A percentile compares a stretch with the other conserved stretches of the same genome.
These are phyloP conservation scores for Rhipidura dahli DNA, from an alignment of 2,113 vertebrate species.

Conservation along the genomic window DNA sequence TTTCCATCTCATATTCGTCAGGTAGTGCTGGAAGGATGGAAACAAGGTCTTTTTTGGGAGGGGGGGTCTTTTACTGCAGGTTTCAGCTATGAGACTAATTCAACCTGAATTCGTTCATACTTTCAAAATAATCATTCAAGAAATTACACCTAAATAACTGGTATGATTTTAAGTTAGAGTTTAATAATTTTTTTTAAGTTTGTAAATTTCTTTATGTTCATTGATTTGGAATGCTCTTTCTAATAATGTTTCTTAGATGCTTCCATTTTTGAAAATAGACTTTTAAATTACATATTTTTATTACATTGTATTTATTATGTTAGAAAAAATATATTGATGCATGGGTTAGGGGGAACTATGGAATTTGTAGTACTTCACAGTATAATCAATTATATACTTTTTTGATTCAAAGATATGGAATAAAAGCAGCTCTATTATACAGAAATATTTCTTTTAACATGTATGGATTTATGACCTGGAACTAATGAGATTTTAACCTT, in stretches of 20 bases:
- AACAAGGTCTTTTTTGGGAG: rapidly evolving
- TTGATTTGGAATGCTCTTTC: neutral
- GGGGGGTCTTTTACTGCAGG: neutral
- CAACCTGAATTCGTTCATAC: neutral
- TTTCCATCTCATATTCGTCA: neutral
- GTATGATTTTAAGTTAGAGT: neutral
- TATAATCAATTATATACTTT: neutral
- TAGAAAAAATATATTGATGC: neutral
- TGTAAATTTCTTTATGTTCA: neutral
- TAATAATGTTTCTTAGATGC: neutral
- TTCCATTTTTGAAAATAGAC: neutral
- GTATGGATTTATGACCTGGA: neutral
- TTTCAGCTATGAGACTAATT: neutral
- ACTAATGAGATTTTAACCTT: neutral
- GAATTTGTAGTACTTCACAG: neutral
- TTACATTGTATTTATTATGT: neutral
- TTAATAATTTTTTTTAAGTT: neutral
- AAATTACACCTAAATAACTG: neutral
- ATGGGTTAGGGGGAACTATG: neutral
- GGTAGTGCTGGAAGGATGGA: neutral
- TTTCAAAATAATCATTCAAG: neutral
- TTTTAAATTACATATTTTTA: neutral
- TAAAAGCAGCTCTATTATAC: neutral
- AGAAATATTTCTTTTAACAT: neutral
- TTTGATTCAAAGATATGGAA: neutral